Base-by-base conservation (phyloP, 2,888 invertebrate genomes). In the Cyrtodaria siliqua region DNA sequence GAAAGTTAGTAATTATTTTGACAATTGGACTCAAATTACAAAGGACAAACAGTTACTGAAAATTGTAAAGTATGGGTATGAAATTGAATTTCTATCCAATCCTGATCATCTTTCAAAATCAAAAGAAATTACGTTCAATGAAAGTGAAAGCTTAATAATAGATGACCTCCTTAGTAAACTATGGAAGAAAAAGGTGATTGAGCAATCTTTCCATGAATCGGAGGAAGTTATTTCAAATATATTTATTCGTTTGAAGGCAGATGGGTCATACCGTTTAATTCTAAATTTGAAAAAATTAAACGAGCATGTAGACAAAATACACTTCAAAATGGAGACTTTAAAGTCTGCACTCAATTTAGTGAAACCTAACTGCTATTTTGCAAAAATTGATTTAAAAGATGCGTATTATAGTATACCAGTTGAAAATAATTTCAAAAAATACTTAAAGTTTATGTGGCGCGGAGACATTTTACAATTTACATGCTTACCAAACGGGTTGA, bases 291-390 rank as follows among this genome's bases (percentile, higher is more conserved):
- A 53, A 27, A 33, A 61, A 1, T 57, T 71, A 27, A 74, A 74
- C 55, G 55, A 75, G n/a, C 49, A 42, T 55, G 59, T 75, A n/a
- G 62, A 75, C 40, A 56, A 75, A 29, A 38, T 57, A 23, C 74
- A 79, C 64, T 71, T 75, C 29, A 74, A 75, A 56, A 79, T 79
- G 74, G 74, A 79, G 33, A 79, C 74, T 20, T 47, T 74, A 8
- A 57, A 62, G 49, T 29, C 71, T 47, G 70, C 67, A 6, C 3
- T 78, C 20, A 29, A 53, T 6, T 29, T 62, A 14, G 59, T 79
- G 4, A 63, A 27, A 38, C 24, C 47, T n/a, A 47, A 66, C 20
- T 66, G 59, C 49, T 75, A 33, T 27, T 79, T 75, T 57, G 75
- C 60, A 1, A 71, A 55, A 4, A 40, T 75, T 27, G 79, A 79